Percentiles rank a stretch among this genome's conserved stretches.
These are phyloP conservation scores for Formica aserva DNA, from an alignment of 2,888 invertebrate genomes.

Conservation along the genomic window DNA sequence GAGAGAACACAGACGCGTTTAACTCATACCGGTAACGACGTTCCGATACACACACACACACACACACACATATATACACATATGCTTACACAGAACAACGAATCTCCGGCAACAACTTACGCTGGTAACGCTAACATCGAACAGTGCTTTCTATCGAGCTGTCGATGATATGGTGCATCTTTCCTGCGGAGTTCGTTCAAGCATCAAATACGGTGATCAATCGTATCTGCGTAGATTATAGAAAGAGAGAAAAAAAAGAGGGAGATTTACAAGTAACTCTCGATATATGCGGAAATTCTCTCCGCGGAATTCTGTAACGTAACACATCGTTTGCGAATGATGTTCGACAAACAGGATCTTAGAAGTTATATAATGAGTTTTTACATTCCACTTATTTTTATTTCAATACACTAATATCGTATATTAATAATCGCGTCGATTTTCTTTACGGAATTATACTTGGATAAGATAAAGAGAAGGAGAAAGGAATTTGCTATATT, in stretches of 20 bases:
- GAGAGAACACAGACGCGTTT: slow-evolving; percentile 62
- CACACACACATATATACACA: neutral
- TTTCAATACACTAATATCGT: neutral
- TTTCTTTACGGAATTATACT: neutral
- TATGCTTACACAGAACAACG: slow-evolving; percentile 25
- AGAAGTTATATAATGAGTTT: slow-evolving; percentile 35
- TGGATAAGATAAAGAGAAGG: neutral
- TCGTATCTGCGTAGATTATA: slow-evolving; percentile 27
- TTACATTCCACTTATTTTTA: slow-evolving; percentile 40
- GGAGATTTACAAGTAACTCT: neutral
- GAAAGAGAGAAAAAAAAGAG: neutral
- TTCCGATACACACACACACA: neutral
- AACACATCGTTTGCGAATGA: neutral
- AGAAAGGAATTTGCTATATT: neutral
- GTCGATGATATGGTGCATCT: slow-evolving; percentile 29
- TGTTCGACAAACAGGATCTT: slow-evolving; percentile 32
- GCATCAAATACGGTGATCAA: slow-evolving; percentile 16
- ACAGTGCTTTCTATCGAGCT: slow-evolving; percentile 47
- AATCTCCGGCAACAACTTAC: slow-evolving; percentile 42
- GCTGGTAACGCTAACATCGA: slow-evolving; percentile 37
- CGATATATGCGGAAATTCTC: slow-evolving; percentile 40
- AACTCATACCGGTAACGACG: neutral
- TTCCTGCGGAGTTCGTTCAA: slow-evolving; percentile 33
- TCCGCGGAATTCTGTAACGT: slow-evolving; percentile 32
- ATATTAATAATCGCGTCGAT: neutral